phyloP scores from a whole-genome alignment of 2,113 vertebrate species.

The Lagenorhynchus albirostris region DNA sequence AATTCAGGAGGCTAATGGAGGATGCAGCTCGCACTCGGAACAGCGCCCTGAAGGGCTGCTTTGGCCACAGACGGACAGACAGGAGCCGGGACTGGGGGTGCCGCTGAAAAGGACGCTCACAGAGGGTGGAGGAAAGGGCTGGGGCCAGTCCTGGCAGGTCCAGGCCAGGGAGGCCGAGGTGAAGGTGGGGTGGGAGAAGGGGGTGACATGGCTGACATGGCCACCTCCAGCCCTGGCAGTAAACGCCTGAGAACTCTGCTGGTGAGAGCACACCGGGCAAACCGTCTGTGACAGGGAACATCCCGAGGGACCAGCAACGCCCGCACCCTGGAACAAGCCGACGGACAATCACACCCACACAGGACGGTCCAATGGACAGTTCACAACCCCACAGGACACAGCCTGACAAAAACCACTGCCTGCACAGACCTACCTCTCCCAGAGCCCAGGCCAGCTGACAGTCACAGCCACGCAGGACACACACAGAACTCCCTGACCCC shows the following conservation, averaged over 20 bases:
- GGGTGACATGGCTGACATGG: background rate
- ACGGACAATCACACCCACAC: conserved; percentile 68
- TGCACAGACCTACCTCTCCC: background rate
- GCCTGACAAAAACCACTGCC: conserved; percentile 51
- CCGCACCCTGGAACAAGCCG: conserved; percentile 28
- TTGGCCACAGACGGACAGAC: conserved; percentile 64
- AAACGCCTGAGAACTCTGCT: background rate
- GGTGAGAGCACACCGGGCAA: background rate
- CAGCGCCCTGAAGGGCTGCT: conserved; percentile 48
- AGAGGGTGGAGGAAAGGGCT: background rate
- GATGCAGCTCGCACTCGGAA: conserved; percentile 40
- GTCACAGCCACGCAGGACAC: conserved; percentile 39
- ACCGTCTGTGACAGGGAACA: background rate
- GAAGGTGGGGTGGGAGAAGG: background rate
- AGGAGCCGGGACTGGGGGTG: conserved; percentile 49
- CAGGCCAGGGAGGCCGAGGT: background rate
- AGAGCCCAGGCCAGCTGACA: background rate
- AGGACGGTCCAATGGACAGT: conserved; percentile 57
- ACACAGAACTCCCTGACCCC: conserved; percentile 1
- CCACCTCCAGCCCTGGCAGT: background rate
- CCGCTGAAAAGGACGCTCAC: conserved; percentile 22
- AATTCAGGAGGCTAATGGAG: conserved; percentile 77
- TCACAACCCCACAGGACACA: conserved; percentile 57
- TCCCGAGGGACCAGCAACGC: background rate
- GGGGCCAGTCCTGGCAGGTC: background rate